Base-by-base conservation (phyloP, 2,888 invertebrate species). In the Agonum fuliginosum region DNA sequence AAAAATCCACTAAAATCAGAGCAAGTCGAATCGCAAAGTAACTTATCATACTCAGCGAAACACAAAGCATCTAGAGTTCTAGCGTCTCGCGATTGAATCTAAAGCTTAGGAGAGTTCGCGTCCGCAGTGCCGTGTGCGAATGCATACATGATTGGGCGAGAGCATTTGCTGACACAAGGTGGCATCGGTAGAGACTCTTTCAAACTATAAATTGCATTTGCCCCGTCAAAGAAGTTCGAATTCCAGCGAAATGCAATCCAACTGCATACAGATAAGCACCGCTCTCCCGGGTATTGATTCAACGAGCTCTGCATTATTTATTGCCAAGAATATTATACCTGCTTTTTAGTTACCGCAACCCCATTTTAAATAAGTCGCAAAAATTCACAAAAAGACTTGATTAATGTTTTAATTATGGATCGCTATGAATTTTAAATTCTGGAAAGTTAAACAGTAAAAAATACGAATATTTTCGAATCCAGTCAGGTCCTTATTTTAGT, bases 151-250 rank as follows among this genome's bases (percentile, higher is more conserved):
- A 74, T 65, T 74, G 74, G 74, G 24, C 58, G 37, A 41, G 24
- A 74, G 62, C 43, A 65, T 74, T 74, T 74, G 74, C 74, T 74
- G 74, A 74, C 74, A 74, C 74, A 74, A 74, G 74, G 74, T 74
- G 74, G 58, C 58, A 74, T 74, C 41, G 74, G 46, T 43, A 58
- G 67, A 65, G 73, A 74, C 74, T 74, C 74, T 74, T 74, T 74
- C 74, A 74, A 65, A 74, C 74, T 74, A 74, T 74, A 74, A 74
- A 74, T 74, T 74, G 58, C 74, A 74, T 74, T 74, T 74, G 74
- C 74, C 24, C 46, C 37, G 58, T 74, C 74, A 74, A 74, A 74
- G 74, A 74, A 74, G 46, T 74, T 62, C 62, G 74, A 74, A 74
- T 74, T 27, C 74, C 62, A n/a, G n/a, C 67, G 46, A 67, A 74